Base-by-base conservation (phyloP, 37 sponge, comb jelly and placozoan genomes). In the Hexactinellida sp. region DNA sequence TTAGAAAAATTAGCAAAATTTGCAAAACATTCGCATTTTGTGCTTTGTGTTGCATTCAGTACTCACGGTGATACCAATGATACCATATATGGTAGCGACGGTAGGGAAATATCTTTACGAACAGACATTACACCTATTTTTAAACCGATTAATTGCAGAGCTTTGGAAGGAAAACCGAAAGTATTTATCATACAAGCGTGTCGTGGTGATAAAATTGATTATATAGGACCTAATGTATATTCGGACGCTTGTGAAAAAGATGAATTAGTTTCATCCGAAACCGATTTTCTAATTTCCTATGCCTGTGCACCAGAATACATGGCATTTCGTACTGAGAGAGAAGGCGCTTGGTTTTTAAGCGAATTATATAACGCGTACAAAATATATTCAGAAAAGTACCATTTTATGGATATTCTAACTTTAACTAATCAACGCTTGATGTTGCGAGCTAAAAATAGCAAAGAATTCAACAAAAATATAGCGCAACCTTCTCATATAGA, bases 401-500 rank as follows among this genome's bases (percentile, higher is more conserved):
- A 63, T 63, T 63, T 63, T 63, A 10, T 63, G 76, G 76, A 63
- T 63, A 63, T 63, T 28, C 34, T 63, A 25, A 63, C 76, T 25
- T 25, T 63, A 63, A 63, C 76, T 7, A 63, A 63, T 63, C 76
- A 63, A 7, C 25, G 21, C 5, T n/a, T 63, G 76, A 10, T 63
- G 76, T 25, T 25, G 34, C 3, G 76, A 63, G 25, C 32, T 10
- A 25, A 13, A 16, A 13, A 63, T 25, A 63, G 30, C 32, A 7
- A 25, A 23, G 34, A 28, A 63, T 5, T 3, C 13, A n/a, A n/a
- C 76, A 63, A 7, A 28, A 63, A 63, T 32, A 23, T 63, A 63
- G 76, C 76, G 13, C 76, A 63, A n/a, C 76, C 76, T 28, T 63
- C 76, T 10, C 76, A 63, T n/a, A 32, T 63, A 5, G 76, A 63